These are phyloP conservation scores for Phlogophora meticulosa DNA, from an alignment of 2,888 invertebrate species.

Conservation along the genomic window DNA sequence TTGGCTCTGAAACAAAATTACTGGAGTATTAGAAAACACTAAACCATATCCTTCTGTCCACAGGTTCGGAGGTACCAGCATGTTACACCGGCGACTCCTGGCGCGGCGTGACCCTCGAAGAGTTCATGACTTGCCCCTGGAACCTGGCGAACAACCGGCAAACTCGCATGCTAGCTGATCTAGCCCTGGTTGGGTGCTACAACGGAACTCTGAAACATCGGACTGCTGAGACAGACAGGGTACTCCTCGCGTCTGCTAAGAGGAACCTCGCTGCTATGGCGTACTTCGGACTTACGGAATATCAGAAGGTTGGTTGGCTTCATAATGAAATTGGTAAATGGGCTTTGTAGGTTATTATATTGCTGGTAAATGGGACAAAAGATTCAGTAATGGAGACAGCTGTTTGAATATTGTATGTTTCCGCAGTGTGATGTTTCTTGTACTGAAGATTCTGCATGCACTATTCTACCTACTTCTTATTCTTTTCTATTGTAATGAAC, in stretches of 20 bases:
- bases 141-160: conserved; percentile 99
- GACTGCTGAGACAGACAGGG: conserved; percentile 94
- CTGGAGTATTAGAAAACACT: too few relatives aligned
- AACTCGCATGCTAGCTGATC: conserved; percentile 99
- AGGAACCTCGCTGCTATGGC: conserved; percentile 98
- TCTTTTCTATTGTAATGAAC: too few relatives aligned
- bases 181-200: conserved; percentile 98
- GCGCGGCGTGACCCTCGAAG: conserved; percentile 97
- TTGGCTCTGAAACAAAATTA: too few relatives aligned
- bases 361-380: too few relatives aligned
- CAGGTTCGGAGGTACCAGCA: conserved; percentile 95
- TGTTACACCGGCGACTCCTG: conserved; percentile 95
- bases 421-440: too few relatives aligned
- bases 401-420: too few relatives aligned
- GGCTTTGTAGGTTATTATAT: too few relatives aligned
- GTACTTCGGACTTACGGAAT: conserved; percentile 99
- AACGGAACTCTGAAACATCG: conserved; percentile 94
- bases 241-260: conserved; percentile 98
- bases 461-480: too few relatives aligned
- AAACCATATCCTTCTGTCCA: conserved; percentile 9
- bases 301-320: conserved; percentile 94
- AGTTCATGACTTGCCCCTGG: conserved; percentile 97
- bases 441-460: too few relatives aligned
- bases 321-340: neutral
- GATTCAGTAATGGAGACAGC: too few relatives aligned